A percentile compares a stretch with the other conserved stretches of the same genome.
Conservation (phyloP, 1,140 invertebrate species). For the Ptiloglossa arizonensis region DNA sequence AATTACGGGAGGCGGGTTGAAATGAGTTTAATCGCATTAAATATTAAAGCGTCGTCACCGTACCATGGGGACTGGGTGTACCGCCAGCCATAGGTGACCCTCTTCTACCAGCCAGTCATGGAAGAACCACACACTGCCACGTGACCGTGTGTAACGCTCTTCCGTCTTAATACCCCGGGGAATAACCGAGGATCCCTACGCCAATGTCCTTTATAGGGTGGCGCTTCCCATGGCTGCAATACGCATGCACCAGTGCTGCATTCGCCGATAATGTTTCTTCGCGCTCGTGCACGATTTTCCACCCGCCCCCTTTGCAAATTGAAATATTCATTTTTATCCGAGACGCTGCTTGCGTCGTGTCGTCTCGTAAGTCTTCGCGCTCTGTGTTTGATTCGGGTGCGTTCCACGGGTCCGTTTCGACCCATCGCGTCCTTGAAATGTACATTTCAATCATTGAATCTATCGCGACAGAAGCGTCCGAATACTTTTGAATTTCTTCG, state of each 20-base stretch:
- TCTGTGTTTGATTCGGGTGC: too few species aligned
- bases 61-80: conserved; percentile 53
- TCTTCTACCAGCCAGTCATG: conserved; percentile 51
- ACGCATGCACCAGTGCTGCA: conserved; percentile 25
- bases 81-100: conserved; percentile 40
- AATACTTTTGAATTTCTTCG: too few species aligned
- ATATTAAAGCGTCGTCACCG: conserved; percentile 78
- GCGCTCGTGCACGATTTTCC: too few species aligned
- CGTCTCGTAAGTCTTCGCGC: too few species aligned
- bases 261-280: conserved; percentile 20
- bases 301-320: not conserved
- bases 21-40: conserved; percentile 80
- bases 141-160: conserved; percentile 40
- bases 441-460: too few species aligned
- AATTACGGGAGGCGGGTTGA: conserved; percentile 75
- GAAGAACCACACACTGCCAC: conserved; percentile 43
- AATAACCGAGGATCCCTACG: conserved; percentile 42
- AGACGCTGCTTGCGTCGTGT: not conserved
- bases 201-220: conserved; percentile 46
- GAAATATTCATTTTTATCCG: not conserved
- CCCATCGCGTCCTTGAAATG: too few species aligned
- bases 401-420: too few species aligned
- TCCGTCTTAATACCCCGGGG: conserved; percentile 55
- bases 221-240: conserved; percentile 22
- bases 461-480: too few species aligned